Evolutionary conservation across 2,113 vertebrate species (phyloP).

Genomic region (Hyperoodon ampullatus): DNA sequence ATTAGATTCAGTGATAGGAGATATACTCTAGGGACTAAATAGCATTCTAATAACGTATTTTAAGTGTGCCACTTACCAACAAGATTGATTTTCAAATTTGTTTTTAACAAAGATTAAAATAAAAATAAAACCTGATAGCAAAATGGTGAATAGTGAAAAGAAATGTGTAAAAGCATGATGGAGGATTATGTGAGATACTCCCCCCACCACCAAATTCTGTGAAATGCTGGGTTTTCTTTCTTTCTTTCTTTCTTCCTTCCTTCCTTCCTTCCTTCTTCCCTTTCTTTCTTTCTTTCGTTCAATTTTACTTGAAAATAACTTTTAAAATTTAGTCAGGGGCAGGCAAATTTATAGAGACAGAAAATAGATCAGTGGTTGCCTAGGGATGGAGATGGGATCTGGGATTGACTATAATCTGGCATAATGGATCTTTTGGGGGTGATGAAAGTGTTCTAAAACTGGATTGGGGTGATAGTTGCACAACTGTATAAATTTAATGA

Average conservation of each 20-base stretch:
- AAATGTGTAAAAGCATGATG: not conserved
- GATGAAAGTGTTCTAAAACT: not conserved
- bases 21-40: not conserved
- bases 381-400: not conserved
- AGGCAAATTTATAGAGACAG: constrained; percentile 17
- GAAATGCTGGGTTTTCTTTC: not conserved
- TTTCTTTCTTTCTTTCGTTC: not conserved
- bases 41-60: not conserved
- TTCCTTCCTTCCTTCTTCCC: no score
- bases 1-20: constrained; percentile 53
- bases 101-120: constrained; percentile 44
- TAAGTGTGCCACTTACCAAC: not conserved
- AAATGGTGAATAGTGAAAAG: constrained; percentile 2
- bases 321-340: not conserved
- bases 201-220: not conserved
- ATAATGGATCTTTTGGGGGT: not conserved
- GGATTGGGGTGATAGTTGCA: not conserved
- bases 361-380: not conserved
- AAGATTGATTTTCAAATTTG: constrained; percentile 39
- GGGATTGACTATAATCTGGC: not conserved
- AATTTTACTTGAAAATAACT: not conserved
- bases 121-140: constrained; percentile 31
- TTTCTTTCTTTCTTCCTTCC: no score
- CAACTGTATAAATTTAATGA: not conserved
- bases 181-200: not conserved